Evolutionary conservation across 2,113 vertebrate genomes (phyloP).

Genomic region (Ochotona princeps): DNA sequence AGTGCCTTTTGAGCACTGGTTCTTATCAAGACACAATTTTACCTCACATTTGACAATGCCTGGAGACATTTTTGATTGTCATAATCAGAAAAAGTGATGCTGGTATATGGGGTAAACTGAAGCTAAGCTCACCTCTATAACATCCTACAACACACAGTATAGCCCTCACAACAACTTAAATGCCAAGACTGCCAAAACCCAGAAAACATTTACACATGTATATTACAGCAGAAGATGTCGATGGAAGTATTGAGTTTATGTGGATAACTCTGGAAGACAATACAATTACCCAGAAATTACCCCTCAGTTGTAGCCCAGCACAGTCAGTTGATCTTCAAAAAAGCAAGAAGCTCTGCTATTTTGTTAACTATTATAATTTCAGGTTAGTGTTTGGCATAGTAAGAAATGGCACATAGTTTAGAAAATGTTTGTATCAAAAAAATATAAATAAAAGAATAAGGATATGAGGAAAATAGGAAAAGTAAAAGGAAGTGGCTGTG

Average conservation of each 20-base stretch:
- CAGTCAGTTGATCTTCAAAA: background rate
- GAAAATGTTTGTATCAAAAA: slow-evolving; percentile 11
- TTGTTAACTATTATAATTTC: background rate
- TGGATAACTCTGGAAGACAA: background rate
- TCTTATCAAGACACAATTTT: background rate
- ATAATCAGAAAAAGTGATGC: background rate
- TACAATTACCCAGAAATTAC: background rate
- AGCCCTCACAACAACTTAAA: background rate
- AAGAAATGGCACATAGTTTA: background rate
- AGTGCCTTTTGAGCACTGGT: background rate
- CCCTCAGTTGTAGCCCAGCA: background rate
- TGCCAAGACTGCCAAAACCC: background rate
- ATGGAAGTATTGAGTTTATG: background rate
- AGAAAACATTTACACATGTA: background rate
- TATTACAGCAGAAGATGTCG: background rate
- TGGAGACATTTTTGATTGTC: background rate
- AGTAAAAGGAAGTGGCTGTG: background rate
- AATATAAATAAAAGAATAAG: background rate
- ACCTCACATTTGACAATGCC: background rate
- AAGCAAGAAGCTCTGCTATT: background rate
- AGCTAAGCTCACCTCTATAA: background rate
- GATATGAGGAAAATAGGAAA: background rate
- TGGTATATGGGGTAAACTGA: background rate
- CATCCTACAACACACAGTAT: background rate
- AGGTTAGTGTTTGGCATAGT: background rate